Evolutionary conservation across 1,140 invertebrate species (phyloP), one percentile per base, ranked within the genome.

Genomic region (Schmidtea mediterranea): DNA sequence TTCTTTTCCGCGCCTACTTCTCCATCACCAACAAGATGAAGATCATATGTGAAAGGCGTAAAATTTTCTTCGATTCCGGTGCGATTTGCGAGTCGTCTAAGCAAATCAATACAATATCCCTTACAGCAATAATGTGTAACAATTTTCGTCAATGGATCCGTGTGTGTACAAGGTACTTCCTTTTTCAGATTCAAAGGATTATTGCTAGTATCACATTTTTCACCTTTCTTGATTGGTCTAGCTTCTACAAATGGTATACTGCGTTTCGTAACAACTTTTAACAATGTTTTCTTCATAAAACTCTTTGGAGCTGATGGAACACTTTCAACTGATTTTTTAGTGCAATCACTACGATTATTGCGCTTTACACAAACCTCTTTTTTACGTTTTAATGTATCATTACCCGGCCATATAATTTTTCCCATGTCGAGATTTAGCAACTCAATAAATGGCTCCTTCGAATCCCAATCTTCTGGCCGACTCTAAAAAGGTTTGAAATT

Each of bases 101-200:
- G 67, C 43, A 94, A 69, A 66, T 92, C 84, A 62, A 94, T 87
- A 59, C 84, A 92, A 61, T 87, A 95, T 13, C 87, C 87, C 60
- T 76, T 76, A 59, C 87, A 95, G 63, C 87, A 95, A 58, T 76
- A 83, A n/a, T 16, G 26, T 3, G 15, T 16, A 15, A 18, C 10
- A 6, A 32, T 32, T 32, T 32, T 32, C 26, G 26, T 32, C 10
- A 10, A 3, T 23, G 40, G 40, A 41, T 41, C 40, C 3, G 18
- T 19, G 10, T 23, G 22, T 19, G 40, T 41, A 12, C 40, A 41
- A 12, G 3, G 10, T 6, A 41, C 40, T 41, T 41, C 40, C 10
- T 23, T 23, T 19, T 23, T 41, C 10, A 41, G 12, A 41, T 41
- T 41, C 10, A 41, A 19, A 6, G 40, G 40, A 41, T 6, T 41